Evolutionary conservation across 2,113 vertebrate species (phyloP).

Genomic region (Cryptomyrus ogoouensis): DNA sequence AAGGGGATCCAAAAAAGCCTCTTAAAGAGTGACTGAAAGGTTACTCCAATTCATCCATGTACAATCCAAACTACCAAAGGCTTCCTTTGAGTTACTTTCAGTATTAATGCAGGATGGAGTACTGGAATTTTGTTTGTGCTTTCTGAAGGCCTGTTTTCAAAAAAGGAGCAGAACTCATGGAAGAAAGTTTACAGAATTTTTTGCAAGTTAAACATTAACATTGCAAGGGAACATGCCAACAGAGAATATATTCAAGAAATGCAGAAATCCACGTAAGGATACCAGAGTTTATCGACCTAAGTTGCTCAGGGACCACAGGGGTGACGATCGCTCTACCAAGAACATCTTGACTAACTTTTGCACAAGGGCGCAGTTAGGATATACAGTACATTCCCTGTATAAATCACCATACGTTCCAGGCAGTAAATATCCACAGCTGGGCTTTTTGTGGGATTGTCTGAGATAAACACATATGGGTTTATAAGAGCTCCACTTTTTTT

Average conservation of each 20-base stretch:
- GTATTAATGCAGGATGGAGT: background rate
- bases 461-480: slow-evolving; percentile 1
- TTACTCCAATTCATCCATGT: background rate
- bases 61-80: background rate
- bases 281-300: background rate
- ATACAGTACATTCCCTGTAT: background rate
- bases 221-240: background rate
- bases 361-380: background rate
- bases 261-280: background rate
- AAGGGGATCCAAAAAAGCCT: background rate
- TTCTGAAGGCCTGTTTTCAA: background rate
- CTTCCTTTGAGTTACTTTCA: background rate
- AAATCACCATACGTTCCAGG: background rate
- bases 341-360: slow-evolving; percentile 10
- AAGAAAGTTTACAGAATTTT: background rate
- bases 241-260: background rate
- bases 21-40: background rate
- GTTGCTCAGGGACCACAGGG: background rate
- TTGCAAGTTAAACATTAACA: background rate
- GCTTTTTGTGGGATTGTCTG: background rate
- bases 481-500: background rate
- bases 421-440: slow-evolving; percentile 7
- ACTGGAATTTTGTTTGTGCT: background rate
- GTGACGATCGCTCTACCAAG: background rate
- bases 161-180: background rate